These are phyloP conservation scores for Anaspis maculata DNA, from an alignment of 2,888 invertebrate genomes.

Conservation along the genomic window DNA sequence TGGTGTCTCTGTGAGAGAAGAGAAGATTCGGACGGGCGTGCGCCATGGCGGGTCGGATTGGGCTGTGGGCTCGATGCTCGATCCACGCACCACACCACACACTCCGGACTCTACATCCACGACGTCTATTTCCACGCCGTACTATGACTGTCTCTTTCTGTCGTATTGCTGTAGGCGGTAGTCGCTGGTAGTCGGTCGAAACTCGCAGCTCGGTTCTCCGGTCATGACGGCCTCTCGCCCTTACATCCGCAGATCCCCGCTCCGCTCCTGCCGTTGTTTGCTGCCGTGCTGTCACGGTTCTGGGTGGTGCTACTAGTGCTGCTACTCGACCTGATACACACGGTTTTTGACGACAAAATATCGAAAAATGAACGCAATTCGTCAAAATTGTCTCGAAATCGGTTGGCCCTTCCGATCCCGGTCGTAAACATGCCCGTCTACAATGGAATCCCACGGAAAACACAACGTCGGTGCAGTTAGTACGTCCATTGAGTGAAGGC, in stretches of 20 bases:
- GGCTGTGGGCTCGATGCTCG: no score
- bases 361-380: constrained; percentile 1
- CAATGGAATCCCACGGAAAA: constrained; percentile 8
- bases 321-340: not conserved
- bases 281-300: constrained; percentile 23
- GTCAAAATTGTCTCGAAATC: constrained; percentile 1
- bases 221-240: constrained; percentile 14
- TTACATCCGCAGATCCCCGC: constrained; percentile 16
- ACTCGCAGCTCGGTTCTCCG: no score
- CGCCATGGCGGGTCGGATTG: no score
- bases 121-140: no score
- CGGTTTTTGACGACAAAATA: not conserved
- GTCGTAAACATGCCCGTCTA: constrained; percentile 6
- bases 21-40: no score
- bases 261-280: constrained; percentile 18
- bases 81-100: no score
- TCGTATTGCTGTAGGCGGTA: no score
- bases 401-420: constrained; percentile 1
- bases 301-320: constrained; percentile 17
- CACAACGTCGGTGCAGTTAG: constrained; percentile 5
- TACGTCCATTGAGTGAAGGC: constrained; percentile 8
- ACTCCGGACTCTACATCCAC: no score
- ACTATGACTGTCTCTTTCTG: no score
- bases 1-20: no score
- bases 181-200: not conserved